Base-by-base conservation (phyloP, 2,888 invertebrate species). In the Eilema depressum region DNA sequence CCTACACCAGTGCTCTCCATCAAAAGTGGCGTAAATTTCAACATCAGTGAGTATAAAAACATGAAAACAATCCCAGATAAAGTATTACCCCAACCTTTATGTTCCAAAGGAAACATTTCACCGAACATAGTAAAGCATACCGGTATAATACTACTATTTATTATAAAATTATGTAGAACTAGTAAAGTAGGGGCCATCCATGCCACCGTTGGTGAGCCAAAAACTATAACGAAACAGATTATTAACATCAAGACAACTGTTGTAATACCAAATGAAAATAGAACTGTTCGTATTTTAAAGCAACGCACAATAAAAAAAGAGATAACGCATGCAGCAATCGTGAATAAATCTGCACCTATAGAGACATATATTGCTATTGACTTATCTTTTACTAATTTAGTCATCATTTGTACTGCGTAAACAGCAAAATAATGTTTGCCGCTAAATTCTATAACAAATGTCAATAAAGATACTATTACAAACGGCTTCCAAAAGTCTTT, bases 351-450 rank as follows among this genome's bases (percentile, higher is more conserved):
- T 33, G 33, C 33, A 8, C 33, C 8, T 33, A 33, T 12, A 56
- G 65, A 56, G n/a, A 33, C 33, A 33, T 33, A 33, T 33, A 33
- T 33, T 56, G 65, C 65, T 56, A 57, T 30, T 12, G 65, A 57
- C 23, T 56, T 57, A 30, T 30, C 33, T n/a, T 28, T 23, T 30
- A 57, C 12, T 57, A 57, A 56, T 23, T 57, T 33, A 17, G 11
- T 57, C 65, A 65, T 56, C 11, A 65, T 65, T 57, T 65, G 30
- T 65, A 65, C 17, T 23, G 20, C 47, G 14, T 17, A 60, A 60
- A 57, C 65, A 1, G n/a, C 28, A n/a, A 57, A 28, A 65, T 65
- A 65, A 65, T 65, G 56, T n/a, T 57, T 65, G 17, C 65, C 65
- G 14, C 56, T 23, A 25, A 65, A 56, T n/a, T 65, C 65, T 33